Evolutionary conservation across 2,888 invertebrate genomes (phyloP).

Genomic region (Callinectes sapidus): DNA sequence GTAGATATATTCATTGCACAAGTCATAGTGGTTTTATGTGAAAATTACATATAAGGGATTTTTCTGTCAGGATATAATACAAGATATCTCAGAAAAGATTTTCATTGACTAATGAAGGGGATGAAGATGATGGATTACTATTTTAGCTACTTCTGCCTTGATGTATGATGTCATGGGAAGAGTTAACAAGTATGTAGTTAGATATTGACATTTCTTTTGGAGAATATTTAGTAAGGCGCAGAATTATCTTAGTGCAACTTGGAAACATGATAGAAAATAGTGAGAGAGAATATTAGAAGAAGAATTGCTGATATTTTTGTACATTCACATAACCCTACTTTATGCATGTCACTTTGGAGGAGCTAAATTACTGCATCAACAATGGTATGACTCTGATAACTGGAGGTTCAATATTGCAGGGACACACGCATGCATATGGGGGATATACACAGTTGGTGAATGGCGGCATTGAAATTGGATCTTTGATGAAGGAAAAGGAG

Average conservation of each 20-base stretch:
- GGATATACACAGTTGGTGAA: constrained; percentile 80
- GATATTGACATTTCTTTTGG: not conserved
- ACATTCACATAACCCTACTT: not conserved
- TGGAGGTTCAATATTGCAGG: constrained; percentile 36
- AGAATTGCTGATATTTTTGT: not conserved
- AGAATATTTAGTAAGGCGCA: not conserved
- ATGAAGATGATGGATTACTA: not conserved
- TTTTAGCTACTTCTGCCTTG: not conserved
- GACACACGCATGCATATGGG: constrained; percentile 78
- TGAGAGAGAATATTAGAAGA: not conserved
- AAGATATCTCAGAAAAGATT: not conserved
- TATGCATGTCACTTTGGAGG: not conserved
- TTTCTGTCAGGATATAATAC: not conserved
- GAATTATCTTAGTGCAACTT: not conserved
- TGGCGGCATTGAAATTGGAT: constrained; percentile 73
- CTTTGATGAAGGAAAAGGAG: constrained; percentile 48
- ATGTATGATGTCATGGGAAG: not conserved
- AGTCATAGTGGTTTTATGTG: not conserved
- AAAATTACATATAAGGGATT: not conserved
- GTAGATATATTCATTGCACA: not conserved
- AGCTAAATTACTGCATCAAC: not conserved
- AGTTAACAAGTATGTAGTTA: not conserved
- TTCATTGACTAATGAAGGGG: not conserved
- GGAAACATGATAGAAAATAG: not conserved
- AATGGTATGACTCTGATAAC: not conserved